Evolutionary conservation across 2,113 vertebrate species (phyloP), one percentile per base, ranked within the genome.

Genomic region (Aramus guarauna): DNA sequence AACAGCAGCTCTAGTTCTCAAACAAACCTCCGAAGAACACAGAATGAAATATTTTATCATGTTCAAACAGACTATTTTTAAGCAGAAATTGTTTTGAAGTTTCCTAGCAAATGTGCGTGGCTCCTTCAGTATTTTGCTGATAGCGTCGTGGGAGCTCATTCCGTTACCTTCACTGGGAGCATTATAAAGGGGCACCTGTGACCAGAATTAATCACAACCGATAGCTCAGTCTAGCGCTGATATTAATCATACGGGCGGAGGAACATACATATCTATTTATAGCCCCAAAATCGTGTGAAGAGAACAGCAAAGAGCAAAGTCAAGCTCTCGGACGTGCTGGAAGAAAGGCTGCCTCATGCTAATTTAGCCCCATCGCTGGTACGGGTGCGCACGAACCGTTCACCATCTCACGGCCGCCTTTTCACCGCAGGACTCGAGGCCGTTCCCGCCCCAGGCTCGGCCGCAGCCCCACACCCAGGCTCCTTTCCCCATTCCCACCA

Each of bases 81-180:
- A 94, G 85, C 89, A 76, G 76, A 56, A 72, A 11, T 48, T 93
- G 94, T 90, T 96, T 86, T 92, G 92, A 96, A 96, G 96, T 43
- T 73, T 9, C 76, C 64, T 79, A 63, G 86, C 34, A 26, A 30
- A n/a, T 1, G 58, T 15, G 36, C 2, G 8, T 3, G 60, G 68
- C 41, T 48, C 71, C 80, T 73, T 16, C 0, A 9, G 79, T 75
- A 41, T 71, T 77, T 85, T 73, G 94, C 89, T 76, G 94, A 96
- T 85, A 96, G 89, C 14, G 18, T 36, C 18, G 86, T 86, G 94
- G 94, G 95, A 96, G 94, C 74, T 56, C 18, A 6, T 2, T 50
- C 79, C 0, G 13, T n/a, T 92, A 36, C 85, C 90, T 85, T 60
- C 90, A 0, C 73, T 24, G 0, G 53, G 47, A 69, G 94, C 76